phyloP scores from a whole-genome alignment of 2,113 vertebrate species.

The Parotia lawesii region DNA sequence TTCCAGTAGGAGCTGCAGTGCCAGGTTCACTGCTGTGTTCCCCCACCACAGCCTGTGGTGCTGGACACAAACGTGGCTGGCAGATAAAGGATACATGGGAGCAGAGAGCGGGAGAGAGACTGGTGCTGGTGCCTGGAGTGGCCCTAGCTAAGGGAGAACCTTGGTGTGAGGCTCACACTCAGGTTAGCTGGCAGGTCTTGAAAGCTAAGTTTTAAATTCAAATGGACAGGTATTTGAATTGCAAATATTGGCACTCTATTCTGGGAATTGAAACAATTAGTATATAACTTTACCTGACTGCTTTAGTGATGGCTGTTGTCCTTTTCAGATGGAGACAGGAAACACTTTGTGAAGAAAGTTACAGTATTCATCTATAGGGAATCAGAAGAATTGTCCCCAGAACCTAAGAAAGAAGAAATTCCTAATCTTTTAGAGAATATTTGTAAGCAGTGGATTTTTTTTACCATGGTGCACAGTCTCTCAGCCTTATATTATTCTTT shows the following conservation, averaged over 20 bases:
- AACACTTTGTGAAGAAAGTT: background rate
- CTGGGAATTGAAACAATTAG: background rate
- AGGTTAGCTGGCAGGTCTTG: background rate
- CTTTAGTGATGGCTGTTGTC: background rate
- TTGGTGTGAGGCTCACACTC: background rate
- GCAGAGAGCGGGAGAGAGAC: background rate
- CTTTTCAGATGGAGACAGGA: background rate
- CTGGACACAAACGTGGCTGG: background rate
- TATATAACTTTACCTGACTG: background rate
- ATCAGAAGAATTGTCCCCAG: background rate
- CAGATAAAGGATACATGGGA: background rate
- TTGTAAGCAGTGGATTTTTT: background rate
- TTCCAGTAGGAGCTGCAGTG: background rate
- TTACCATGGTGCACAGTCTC: background rate
- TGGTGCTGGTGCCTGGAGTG: background rate
- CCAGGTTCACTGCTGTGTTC: background rate
- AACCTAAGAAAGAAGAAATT: background rate
- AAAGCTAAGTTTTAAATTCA: background rate
- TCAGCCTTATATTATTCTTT: background rate
- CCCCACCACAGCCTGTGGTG: background rate
- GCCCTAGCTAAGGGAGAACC: background rate
- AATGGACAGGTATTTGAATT: background rate
- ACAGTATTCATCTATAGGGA: background rate
- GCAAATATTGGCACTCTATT: conserved; percentile 9
- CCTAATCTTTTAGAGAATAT: background rate